These are phyloP conservation scores for Himalopsyche anomala DNA, from an alignment of 2,888 invertebrate species.

Conservation along the genomic window DNA sequence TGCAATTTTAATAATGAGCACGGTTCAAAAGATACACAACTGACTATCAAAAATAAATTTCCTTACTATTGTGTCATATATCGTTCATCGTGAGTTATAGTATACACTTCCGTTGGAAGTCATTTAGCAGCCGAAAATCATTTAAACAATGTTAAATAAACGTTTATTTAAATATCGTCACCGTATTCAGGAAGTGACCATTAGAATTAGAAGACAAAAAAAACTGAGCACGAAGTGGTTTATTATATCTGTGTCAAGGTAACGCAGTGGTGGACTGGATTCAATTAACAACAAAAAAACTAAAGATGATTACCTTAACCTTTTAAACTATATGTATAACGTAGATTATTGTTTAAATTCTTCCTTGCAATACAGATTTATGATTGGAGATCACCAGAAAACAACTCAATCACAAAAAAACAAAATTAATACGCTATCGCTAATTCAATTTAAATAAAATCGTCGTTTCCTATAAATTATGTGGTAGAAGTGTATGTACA, in stretches of 20 bases:
- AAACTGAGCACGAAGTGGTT: constrained; percentile 16
- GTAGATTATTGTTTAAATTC: not conserved
- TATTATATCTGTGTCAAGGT: constrained; percentile 19
- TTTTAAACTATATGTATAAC: not conserved
- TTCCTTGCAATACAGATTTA: not conserved
- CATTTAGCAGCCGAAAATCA: not conserved
- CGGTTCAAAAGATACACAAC: no score
- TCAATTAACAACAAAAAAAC: not conserved
- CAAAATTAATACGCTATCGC: no score
- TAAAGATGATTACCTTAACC: constrained; percentile 21
- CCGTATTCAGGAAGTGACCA: not conserved
- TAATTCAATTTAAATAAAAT: no score
- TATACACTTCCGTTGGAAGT: not conserved
- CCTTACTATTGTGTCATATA: no score
- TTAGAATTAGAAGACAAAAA: not conserved
- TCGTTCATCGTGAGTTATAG: not conserved
- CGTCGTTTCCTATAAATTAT: no score
- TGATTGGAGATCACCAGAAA: no score
- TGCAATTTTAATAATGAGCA: no score
- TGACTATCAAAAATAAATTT: no score
- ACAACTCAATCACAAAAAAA: no score
- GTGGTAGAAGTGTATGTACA: no score
- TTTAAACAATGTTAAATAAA: constrained; percentile 1
- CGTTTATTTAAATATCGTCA: constrained; percentile 27
- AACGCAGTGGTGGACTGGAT: constrained; percentile 13